Conservation (phyloP, 92 coral and sea anemone genomes). For the Phenganax stokvisi region DNA sequence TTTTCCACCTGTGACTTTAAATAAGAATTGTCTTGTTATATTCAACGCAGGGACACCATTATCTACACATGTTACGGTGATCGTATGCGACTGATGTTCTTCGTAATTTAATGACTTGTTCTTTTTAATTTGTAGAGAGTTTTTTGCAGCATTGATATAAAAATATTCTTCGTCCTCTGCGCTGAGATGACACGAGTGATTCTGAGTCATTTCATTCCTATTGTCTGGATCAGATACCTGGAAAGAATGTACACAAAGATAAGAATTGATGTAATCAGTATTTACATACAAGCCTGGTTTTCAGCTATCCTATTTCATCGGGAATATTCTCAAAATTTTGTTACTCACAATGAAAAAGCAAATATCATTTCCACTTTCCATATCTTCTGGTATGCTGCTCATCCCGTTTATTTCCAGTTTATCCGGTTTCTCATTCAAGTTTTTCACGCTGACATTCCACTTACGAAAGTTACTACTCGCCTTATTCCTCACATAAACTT, state of each 20-base stretch:
- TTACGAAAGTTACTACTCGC: conserved; percentile 24
- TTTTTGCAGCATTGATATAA: conserved; percentile 35
- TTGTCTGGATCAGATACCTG: conserved; percentile 97
- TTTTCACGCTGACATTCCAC: conserved; percentile 46
- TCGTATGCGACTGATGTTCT: conserved; percentile 35
- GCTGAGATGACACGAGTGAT: conserved; percentile 55
- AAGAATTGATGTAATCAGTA: not conserved
- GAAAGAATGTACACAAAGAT: not conserved
- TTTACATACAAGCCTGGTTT: not conserved
- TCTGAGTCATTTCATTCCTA: conserved; percentile 52
- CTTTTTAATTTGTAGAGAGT: conserved; percentile 61
- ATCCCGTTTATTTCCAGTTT: conserved; percentile 55
- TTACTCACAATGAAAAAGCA: conserved; percentile 65
- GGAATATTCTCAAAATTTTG: not conserved
- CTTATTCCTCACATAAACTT: conserved; percentile 53
- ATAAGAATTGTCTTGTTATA: conserved; percentile 41
- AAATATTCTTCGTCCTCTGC: conserved; percentile 60
- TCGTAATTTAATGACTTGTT: conserved; percentile 60
- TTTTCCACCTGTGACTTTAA: conserved; percentile 61
- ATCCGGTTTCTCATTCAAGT: conserved; percentile 79
- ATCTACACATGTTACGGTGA: conserved; percentile 67
- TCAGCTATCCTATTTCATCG: not conserved
- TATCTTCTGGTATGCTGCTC: conserved; percentile 55
- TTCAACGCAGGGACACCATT: conserved; percentile 64
- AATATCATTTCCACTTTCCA: conserved; percentile 51